phyloP scores from a whole-genome alignment of 2,113 vertebrate species.

The Pachypanchax playfairii region DNA sequence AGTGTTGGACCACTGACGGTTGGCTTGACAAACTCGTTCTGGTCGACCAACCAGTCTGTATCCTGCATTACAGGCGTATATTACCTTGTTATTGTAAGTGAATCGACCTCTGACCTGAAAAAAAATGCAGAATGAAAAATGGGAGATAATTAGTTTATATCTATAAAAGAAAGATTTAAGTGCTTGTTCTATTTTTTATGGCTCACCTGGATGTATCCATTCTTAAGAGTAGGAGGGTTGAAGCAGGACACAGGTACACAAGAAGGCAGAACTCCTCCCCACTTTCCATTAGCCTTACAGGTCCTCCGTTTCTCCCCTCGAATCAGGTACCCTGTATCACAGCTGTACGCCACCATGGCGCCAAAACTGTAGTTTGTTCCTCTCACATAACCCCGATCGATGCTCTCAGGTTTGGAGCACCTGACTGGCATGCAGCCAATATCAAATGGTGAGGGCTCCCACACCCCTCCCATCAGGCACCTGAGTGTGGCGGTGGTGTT shows the following conservation, averaged over 20 bases:
- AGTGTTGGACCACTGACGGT: conserved; percentile 91
- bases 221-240: conserved; percentile 82
- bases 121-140: conserved; percentile 19
- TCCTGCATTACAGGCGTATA: conserved; percentile 86
- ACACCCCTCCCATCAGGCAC: conserved; percentile 89
- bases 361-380: conserved; percentile 95
- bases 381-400: conserved; percentile 88
- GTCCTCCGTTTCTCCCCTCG: conserved; percentile 94
- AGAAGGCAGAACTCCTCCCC: conserved; percentile 87
- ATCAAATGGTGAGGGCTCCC: conserved; percentile 88
- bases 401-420: conserved; percentile 86
- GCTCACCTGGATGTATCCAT: conserved; percentile 88
- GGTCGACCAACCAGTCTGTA: conserved; percentile 84
- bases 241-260: conserved; percentile 91
- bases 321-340: conserved; percentile 91
- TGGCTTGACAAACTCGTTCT: conserved; percentile 88
- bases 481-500: conserved; percentile 89
- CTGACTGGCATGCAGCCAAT: conserved; percentile 91
- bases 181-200: background rate
- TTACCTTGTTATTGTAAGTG: conserved; percentile 84
- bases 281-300: conserved; percentile 91
- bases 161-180: background rate
- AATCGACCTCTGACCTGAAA: conserved; percentile 79
- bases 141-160: background rate
- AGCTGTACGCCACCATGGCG: conserved; percentile 94